A percentile compares a stretch with the other conserved stretches of the same genome.
These are phyloP conservation scores for Caretta caretta DNA, from an alignment of 2,113 vertebrate genomes.

Conservation along the genomic window DNA sequence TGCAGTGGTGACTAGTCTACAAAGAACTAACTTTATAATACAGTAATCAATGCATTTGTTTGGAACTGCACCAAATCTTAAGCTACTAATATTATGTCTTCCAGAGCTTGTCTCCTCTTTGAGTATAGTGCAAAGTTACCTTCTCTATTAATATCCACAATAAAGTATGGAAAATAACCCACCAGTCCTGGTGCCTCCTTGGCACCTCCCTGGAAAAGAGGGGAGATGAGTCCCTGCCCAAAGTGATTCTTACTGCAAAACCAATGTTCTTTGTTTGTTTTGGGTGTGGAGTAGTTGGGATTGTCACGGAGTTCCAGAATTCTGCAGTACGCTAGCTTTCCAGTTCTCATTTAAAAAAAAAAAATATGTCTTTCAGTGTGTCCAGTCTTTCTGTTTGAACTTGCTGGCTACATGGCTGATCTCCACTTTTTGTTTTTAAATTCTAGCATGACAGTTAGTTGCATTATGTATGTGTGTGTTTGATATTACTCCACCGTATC, in stretches of 20 bases:
- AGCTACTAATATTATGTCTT: neutral
- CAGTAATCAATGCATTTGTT: neutral
- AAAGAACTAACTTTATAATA: too few species aligned
- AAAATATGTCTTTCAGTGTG: neutral
- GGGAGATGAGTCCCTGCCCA: neutral
- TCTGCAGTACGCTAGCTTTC: neutral
- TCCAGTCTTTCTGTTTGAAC: neutral
- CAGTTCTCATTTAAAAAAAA: neutral
- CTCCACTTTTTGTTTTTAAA: neutral
- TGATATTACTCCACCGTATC: slow-evolving; percentile 45
- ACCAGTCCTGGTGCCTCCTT: neutral
- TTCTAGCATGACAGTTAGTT: neutral
- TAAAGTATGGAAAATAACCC: neutral
- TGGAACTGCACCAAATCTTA: neutral
- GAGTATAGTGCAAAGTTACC: neutral
- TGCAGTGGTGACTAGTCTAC: neutral
- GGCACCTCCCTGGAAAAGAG: neutral
- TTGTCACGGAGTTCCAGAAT: neutral
- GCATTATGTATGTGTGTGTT: neutral
- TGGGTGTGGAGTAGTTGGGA: neutral
- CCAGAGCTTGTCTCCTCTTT: neutral
- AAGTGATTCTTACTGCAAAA: neutral
- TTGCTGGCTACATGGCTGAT: neutral
- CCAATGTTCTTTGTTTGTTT: neutral
- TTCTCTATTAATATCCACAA: neutral